Evolutionary conservation across 1,140 invertebrate genomes (phyloP), one percentile per base, ranked within the genome.

Genomic region (Listronotus oregonensis): DNA sequence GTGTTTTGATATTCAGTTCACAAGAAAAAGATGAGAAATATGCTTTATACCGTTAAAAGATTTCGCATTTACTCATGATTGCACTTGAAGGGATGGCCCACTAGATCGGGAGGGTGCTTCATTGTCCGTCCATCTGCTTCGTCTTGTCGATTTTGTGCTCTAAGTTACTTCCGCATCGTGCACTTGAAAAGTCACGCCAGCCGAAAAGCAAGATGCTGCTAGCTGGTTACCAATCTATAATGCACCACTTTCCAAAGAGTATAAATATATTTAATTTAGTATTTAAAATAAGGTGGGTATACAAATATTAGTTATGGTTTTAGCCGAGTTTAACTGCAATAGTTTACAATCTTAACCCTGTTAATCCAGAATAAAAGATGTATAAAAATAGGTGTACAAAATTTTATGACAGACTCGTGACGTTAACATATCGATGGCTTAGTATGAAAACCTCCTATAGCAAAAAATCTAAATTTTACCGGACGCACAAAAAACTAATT

Each of bases 71-170:
- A 69, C 67, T 59, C 69, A 69, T 73, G 71, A 73, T 70, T 65
- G 71, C 67, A 61, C 56, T 66, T 49, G 69, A 73, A 71, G 66
- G 65, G 52, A 61, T 34, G 39, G 55, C 58, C 57, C 49, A 62
- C 50, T 18, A 50, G 65, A 67, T 62, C 51, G 47, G 56, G 43
- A 67, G 65, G 65, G 65, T 60, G 64, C 64, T 62, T 62, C 69
- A 71, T 71, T 71, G 71, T 71, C 65, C 71, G 71, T 73, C 71
- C 71, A 73, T 73, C 71, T 73, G 71, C 67, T 70, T 64, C 68
- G 64, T 54, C 59, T 70, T 64, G 64, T 70, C 60, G 57, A 62
- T 73, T 67, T 66, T 59, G 64, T 60, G 67, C 52, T 62, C 57
- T 51, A 37, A 60, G 54, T 73, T 73, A 73, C 39, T 73, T 73